Percentiles rank a stretch among this genome's conserved stretches.
These are phyloP conservation scores for Bugulina stolonifera DNA, from an alignment of 2,888 invertebrate genomes.

Conservation along the genomic window DNA sequence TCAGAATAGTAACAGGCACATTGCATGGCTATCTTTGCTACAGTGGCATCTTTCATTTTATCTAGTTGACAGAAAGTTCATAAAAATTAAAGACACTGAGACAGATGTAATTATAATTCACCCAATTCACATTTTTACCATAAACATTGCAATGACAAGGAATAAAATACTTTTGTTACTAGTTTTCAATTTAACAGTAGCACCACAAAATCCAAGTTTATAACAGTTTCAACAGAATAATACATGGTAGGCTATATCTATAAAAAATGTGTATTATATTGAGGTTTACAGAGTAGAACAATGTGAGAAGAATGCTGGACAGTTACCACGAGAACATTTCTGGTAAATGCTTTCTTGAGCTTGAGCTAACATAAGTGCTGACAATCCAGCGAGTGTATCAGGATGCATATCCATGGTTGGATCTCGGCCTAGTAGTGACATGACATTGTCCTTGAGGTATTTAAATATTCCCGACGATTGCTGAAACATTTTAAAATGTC, in stretches of 20 bases:
- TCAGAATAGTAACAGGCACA: slow-evolving; percentile 91
- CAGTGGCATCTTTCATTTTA: slow-evolving; percentile 86
- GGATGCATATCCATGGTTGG: slow-evolving; percentile 91
- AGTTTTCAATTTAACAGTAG: no score
- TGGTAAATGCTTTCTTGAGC: slow-evolving; percentile 94
- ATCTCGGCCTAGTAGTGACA: slow-evolving; percentile 78
- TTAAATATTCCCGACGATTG: slow-evolving; percentile 84
- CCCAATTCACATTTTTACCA: no score
- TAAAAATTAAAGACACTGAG: no score
- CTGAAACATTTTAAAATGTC: slow-evolving; percentile 56
- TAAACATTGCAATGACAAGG: no score
- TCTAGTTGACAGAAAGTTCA: no score
- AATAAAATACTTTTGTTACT: no score
- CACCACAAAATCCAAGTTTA: no score
- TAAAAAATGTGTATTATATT: no score
- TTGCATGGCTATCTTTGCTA: slow-evolving; percentile 86
- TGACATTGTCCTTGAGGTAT: slow-evolving; percentile 67
- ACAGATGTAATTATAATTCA: no score
- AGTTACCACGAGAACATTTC: slow-evolving; percentile 65
- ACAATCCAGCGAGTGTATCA: slow-evolving; percentile 79
- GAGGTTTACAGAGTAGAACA: no score
- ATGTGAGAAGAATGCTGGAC: not conserved
- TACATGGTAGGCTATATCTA: no score
- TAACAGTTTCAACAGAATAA: no score
- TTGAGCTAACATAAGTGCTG: slow-evolving; percentile 88